Percentiles rank a stretch among this genome's conserved stretches.
phyloP scores from a whole-genome alignment of 2,888 invertebrate species.

The Pinctada fucata region DNA sequence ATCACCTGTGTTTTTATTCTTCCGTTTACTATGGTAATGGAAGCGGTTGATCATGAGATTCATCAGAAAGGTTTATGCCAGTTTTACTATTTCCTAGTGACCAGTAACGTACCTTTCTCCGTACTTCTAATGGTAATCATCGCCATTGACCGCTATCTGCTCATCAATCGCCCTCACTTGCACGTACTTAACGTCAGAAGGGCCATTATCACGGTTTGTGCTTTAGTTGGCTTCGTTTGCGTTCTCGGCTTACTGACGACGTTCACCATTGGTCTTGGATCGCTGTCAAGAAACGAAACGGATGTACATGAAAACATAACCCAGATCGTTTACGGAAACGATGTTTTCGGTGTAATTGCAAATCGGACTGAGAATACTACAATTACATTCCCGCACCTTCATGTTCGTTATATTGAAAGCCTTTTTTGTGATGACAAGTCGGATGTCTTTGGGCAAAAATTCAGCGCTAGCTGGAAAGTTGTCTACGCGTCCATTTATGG shows the following conservation, averaged over 20 bases:
- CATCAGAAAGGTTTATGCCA: background rate
- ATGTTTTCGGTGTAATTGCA: background rate
- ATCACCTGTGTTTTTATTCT: background rate
- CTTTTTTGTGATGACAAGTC: background rate
- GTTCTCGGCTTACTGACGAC: background rate
- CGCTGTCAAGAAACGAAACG: background rate
- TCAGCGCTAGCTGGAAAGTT: background rate
- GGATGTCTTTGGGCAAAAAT: background rate
- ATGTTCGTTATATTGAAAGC: background rate
- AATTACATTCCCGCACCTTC: background rate
- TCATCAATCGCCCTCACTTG: background rate
- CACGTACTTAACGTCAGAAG: background rate
- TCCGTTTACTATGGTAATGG: background rate
- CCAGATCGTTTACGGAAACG: background rate
- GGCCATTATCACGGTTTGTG: background rate
- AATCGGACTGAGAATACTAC: background rate
- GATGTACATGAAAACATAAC: background rate
- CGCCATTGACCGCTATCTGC: background rate
- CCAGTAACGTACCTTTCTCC: background rate
- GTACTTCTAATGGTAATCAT: background rate
- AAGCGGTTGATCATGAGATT: background rate
- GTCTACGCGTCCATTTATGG: background rate
- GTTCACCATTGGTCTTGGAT: background rate
- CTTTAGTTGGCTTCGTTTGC: background rate
- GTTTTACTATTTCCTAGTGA: background rate